Conservation (phyloP, 2,797 vertebrate genomes). For the Ptychadena robeensis region DNA sequence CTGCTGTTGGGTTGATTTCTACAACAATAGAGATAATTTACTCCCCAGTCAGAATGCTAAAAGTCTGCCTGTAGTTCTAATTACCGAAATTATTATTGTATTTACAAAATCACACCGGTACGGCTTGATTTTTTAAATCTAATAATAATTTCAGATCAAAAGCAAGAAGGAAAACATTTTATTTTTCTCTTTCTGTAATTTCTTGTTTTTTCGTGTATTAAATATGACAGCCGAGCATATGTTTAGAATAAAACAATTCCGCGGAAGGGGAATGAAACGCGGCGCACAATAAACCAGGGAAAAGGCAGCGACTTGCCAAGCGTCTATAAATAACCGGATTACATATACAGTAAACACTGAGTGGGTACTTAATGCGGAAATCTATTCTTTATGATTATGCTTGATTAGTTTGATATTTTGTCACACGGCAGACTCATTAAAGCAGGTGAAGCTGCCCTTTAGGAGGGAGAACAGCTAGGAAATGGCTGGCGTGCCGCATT, state of each 20-base stretch:
- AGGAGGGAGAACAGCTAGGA: too few relatives aligned
- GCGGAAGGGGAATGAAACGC: background rate
- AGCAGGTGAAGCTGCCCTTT: too few relatives aligned
- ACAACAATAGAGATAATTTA: slow-evolving; percentile 31
- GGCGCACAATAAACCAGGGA: slow-evolving; percentile 9
- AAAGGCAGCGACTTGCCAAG: background rate
- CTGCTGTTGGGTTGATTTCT: background rate
- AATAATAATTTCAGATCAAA: slow-evolving; percentile 4
- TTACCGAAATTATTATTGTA: too few relatives aligned
- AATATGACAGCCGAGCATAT: slow-evolving; percentile 6
- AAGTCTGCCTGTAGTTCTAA: background rate
- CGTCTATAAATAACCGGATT: slow-evolving; percentile 19
- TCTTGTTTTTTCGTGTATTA: too few relatives aligned
- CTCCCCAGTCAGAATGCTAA: slow-evolving; percentile 2
- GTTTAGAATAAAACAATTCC: background rate
- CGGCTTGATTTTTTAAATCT: slow-evolving; percentile 16
- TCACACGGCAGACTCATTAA: background rate
- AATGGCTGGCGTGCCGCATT: too few relatives aligned
- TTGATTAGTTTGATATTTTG: slow-evolving; percentile 19
- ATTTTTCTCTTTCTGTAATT: too few relatives aligned
- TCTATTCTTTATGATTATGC: slow-evolving; percentile 16
- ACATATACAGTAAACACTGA: background rate
- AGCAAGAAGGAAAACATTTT: too few relatives aligned
- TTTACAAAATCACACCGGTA: too few relatives aligned
- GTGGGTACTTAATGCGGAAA: background rate